Evolutionary conservation across 2,113 vertebrate genomes (phyloP), one percentile per base, ranked within the genome.

Genomic region (Crotalus helleri): DNA sequence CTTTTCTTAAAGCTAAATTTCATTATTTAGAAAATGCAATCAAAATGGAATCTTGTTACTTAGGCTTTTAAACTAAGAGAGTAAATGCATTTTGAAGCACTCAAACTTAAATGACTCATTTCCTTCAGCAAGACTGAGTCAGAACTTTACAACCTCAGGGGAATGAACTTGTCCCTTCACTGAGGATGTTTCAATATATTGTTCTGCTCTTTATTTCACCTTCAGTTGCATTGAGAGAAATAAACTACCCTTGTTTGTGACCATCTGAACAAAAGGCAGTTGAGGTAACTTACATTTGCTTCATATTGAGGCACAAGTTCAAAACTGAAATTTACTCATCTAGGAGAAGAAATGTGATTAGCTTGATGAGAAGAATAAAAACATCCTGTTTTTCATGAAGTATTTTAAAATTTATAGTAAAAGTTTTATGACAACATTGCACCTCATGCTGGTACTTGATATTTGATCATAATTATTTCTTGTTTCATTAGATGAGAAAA

Each of bases 111-210:
- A 91, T 44, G 85, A 90, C 93, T 98, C 97, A 97, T 94, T 97
- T 98, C 97, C 96, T 96, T 93, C 53, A 90, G 85, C 69, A 9
- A 23, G 64, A 92, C 90, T 97, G 97, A 97, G 93, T 96, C 97
- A 97, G 93, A 94, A 94, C 49, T 90, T 86, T 29, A 94, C 92
- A 81, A 94, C 92, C 96, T 58, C 91, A 33, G 5, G 94, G 87
- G 90, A 85, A 88, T 90, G 26, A 59, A 92, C 33, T 15, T 49
- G 26, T 85, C 96, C 92, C 94, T 91, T 90, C 92, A 55, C 86
- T 92, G 24, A 21, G 89, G 15, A 49, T 44, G 24, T 91, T 81
- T 94, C 87, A 26, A 86, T 81, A 85, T 51, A 15, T 93, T 95
- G 13, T 0, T 1, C 74, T 91, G 93, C 69, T 17, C 23, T 51